phyloP scores from a whole-genome alignment of 2,797 vertebrate genomes.

The Dipus sagitta region DNA sequence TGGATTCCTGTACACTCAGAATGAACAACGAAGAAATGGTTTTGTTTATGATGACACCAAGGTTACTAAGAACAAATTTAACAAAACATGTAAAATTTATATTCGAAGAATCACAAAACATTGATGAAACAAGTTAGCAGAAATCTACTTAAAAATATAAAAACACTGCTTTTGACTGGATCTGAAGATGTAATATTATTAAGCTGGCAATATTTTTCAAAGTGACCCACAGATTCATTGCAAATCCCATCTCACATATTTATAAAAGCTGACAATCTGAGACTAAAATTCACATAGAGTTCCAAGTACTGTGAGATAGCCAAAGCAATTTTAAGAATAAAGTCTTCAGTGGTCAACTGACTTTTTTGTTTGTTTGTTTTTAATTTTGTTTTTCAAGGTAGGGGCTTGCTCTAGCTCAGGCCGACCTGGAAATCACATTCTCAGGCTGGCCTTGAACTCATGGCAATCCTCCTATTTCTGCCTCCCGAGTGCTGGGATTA shows the following conservation, averaged over 20 bases:
- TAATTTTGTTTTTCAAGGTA: no score
- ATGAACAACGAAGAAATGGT: constrained; percentile 27
- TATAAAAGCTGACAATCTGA: constrained; percentile 29
- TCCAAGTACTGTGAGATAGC: not conserved
- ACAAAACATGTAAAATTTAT: not conserved
- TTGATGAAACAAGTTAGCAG: not conserved
- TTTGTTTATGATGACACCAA: constrained; percentile 22
- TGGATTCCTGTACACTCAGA: not conserved
- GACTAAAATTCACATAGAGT: constrained; percentile 33
- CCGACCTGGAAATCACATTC: no score
- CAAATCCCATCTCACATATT: not conserved
- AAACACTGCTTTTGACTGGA: not conserved
- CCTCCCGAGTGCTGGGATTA: no score
- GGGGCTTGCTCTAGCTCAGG: no score
- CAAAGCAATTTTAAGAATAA: constrained; percentile 14
- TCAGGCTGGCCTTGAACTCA: no score
- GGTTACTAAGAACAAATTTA: constrained; percentile 35
- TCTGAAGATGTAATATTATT: not conserved
- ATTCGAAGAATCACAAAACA: constrained; percentile 25
- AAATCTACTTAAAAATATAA: constrained; percentile 14
- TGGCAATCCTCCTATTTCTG: no score
- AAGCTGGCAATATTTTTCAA: not conserved
- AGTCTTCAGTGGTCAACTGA: not conserved
- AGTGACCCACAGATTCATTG: not conserved
- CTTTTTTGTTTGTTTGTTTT: not conserved